phyloP scores from a whole-genome alignment of 2,797 vertebrate genomes.

The Miichthys miiuy region DNA sequence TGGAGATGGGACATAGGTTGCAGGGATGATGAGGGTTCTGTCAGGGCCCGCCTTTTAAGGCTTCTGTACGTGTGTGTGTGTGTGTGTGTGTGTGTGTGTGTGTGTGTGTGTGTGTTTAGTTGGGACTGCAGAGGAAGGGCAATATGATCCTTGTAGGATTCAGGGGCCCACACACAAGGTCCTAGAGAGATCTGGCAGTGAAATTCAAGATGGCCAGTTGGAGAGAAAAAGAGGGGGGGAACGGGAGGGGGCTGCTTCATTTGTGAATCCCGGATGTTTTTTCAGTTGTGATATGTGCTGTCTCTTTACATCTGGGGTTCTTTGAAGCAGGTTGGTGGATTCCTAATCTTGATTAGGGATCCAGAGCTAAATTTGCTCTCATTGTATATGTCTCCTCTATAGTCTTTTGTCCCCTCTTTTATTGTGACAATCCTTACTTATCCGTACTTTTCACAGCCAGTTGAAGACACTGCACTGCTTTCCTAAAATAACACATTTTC shows the following conservation, averaged over 20 bases:
- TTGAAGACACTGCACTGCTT: neutral
- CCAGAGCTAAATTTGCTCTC: slow-evolving; percentile 31
- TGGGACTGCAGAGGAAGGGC: slow-evolving; percentile 78
- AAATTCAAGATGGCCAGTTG: slow-evolving; percentile 84
- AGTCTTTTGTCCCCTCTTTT: slow-evolving; percentile 24
- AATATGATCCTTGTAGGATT: slow-evolving; percentile 83
- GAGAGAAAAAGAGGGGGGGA: slow-evolving; percentile 57
- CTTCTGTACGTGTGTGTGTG: slow-evolving; percentile 24
- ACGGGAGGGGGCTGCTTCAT: slow-evolving; percentile 62
- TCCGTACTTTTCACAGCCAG: neutral
- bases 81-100: slow-evolving; percentile 30
- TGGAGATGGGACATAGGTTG: slow-evolving; percentile 74
- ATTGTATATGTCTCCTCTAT: slow-evolving; percentile 20
- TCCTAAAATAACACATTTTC: neutral
- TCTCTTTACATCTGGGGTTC: slow-evolving; percentile 59
- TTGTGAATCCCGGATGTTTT: slow-evolving; percentile 78
- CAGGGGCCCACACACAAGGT: slow-evolving; percentile 84
- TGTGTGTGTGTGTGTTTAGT: slow-evolving; percentile 40
- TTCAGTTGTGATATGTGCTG: slow-evolving; percentile 65
- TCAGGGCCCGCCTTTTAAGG: slow-evolving; percentile 71
- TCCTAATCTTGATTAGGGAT: slow-evolving; percentile 72
- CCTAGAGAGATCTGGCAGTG: slow-evolving; percentile 79
- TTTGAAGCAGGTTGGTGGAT: slow-evolving; percentile 67
- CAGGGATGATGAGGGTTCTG: slow-evolving; percentile 70
- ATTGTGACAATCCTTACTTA: neutral